Percentiles rank a stretch among this genome's conserved stretches.
Conservation (phyloP, 2,113 vertebrate genomes). For the Chunga burmeisteri region DNA sequence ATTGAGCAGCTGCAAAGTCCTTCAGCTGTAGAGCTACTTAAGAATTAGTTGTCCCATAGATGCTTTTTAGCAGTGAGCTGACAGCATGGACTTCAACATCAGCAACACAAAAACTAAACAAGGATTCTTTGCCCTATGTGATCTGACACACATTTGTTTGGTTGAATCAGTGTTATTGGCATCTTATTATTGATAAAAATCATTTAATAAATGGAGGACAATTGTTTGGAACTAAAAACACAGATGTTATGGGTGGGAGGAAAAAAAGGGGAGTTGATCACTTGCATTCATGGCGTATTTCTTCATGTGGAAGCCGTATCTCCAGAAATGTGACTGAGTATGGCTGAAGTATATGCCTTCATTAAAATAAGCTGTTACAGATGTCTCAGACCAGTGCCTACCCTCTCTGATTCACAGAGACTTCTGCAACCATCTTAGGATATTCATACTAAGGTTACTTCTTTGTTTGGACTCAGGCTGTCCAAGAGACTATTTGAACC, state of each 20-base stretch:
- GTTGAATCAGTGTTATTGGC: not conserved
- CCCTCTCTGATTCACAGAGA: fast-evolving
- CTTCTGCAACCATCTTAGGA: not conserved
- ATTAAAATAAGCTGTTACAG: not conserved
- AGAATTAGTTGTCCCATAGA: not conserved
- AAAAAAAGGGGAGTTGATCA: not conserved
- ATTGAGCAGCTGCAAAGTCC: not conserved
- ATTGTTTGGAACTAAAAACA: not conserved
- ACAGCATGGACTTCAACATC: not conserved
- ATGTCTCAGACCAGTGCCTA: not conserved
- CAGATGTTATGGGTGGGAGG: not conserved
- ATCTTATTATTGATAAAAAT: not conserved
- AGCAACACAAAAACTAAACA: not conserved
- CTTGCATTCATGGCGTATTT: not conserved
- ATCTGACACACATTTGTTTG: not conserved
- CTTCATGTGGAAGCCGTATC: not conserved
- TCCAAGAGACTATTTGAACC: not conserved
- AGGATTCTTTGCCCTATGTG: not conserved
- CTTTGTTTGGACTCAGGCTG: not conserved
- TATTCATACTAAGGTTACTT: not conserved
- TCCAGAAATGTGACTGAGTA: not conserved
- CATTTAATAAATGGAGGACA: not conserved
- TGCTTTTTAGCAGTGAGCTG: not conserved
- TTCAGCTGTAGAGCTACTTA: not conserved
- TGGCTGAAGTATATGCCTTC: not conserved